Percentiles rank a stretch among this genome's conserved stretches.
Conservation (phyloP, 2,113 vertebrate genomes). For the Myotis yumanensis region DNA sequence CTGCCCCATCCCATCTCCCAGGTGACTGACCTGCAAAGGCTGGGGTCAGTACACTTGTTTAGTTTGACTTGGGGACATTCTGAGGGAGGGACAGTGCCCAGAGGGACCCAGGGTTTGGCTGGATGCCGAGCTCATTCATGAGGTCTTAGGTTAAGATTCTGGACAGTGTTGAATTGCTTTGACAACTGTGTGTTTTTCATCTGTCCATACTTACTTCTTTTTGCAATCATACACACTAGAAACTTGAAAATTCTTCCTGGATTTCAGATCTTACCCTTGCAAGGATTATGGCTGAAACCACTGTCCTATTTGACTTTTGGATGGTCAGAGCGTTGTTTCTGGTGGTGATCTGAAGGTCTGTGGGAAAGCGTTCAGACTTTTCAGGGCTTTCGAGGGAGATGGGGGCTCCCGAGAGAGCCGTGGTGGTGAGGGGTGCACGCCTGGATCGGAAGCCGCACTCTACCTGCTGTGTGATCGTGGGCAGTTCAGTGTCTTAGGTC, state of each 20-base stretch:
- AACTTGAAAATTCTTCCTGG: background rate
- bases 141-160: background rate
- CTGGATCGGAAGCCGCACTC: no score
- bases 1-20: background rate
- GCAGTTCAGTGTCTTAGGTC: background rate
- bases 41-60: background rate
- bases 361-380: background rate
- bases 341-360: background rate
- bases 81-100: background rate
- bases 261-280: background rate
- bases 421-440: background rate
- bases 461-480: background rate
- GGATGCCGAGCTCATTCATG: background rate
- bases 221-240: background rate
- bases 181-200: conserved; percentile 1
- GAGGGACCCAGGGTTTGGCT: background rate
- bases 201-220: conserved; percentile 6
- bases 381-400: background rate
- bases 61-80: background rate
- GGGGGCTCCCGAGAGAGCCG: background rate
- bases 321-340: background rate
- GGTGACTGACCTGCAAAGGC: background rate
- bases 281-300: background rate
- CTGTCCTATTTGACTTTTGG: background rate
- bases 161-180: background rate